Evolutionary conservation across 2,113 vertebrate genomes (phyloP).

Genomic region (Brachyhypopomus gauderio): DNA sequence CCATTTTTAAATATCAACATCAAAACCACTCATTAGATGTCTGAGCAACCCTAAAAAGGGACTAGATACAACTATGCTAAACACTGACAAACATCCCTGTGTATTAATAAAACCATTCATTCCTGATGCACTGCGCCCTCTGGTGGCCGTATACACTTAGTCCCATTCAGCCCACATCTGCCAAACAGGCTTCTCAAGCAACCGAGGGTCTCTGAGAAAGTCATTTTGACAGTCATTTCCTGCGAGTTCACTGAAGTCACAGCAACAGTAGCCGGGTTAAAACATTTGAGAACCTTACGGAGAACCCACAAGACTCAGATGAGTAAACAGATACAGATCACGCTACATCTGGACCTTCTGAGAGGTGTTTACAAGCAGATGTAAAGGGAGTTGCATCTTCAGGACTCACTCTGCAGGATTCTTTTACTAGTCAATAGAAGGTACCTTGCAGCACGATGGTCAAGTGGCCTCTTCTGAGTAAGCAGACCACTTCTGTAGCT

Average conservation of each 20-base stretch:
- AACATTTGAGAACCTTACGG: constrained; percentile 16
- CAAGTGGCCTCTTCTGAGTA: constrained; percentile 81
- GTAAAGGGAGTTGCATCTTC: too few species aligned
- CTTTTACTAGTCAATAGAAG: constrained; percentile 45
- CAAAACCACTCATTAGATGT: too few species aligned
- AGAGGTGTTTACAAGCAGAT: too few species aligned
- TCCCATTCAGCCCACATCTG: constrained; percentile 7
- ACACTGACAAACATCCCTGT: too few species aligned
- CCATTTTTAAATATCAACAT: too few species aligned
- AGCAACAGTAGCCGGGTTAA: not conserved
- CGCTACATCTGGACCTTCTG: too few species aligned
- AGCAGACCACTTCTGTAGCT: constrained; percentile 80
- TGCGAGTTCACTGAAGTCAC: constrained; percentile 28
- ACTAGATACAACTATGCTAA: too few species aligned
- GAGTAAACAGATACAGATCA: too few species aligned
- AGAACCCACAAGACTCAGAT: not conserved
- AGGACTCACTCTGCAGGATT: not conserved
- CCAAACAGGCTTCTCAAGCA: constrained; percentile 35
- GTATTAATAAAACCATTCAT: too few species aligned
- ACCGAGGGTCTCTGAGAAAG: constrained; percentile 36
- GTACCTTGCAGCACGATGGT: constrained; percentile 91
- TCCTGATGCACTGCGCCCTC: constrained; percentile 7
- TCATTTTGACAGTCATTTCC: constrained; percentile 55
- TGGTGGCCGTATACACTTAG: not conserved
- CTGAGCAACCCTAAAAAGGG: too few species aligned